phyloP scores from a whole-genome alignment of 2,797 vertebrate genomes.

The Falco novaeseelandiae region DNA sequence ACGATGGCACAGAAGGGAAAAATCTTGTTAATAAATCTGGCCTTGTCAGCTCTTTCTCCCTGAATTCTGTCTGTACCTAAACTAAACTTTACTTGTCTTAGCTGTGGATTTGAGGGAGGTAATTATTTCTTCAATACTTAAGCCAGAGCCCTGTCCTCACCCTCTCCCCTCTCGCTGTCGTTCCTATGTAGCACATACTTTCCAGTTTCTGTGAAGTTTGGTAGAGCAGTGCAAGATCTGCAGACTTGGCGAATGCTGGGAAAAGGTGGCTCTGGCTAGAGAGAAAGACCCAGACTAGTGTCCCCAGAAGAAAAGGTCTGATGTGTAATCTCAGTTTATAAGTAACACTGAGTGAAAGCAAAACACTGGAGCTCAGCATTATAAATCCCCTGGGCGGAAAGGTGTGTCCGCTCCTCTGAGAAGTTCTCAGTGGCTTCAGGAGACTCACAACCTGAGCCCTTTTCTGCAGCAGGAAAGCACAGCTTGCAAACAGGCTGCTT shows the following conservation, averaged over 20 bases:
- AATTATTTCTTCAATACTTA: not conserved
- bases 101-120: not conserved
- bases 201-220: not conserved
- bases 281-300: not conserved
- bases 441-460: fast-evolving
- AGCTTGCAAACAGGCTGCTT: not conserved
- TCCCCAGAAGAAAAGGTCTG: not conserved
- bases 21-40: not conserved
- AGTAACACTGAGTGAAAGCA: not conserved
- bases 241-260: not conserved
- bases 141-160: not conserved
- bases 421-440: not conserved
- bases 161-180: not conserved
- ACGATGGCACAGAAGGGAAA: not conserved
- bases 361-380: not conserved
- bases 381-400: not conserved
- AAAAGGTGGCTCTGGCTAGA: not conserved
- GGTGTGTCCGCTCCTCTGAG: not conserved
- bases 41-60: not conserved
- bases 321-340: not conserved
- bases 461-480: not conserved
- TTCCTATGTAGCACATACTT: not conserved
- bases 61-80: not conserved
- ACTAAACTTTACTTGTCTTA: not conserved
- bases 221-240: not conserved